Evolutionary conservation across 1,140 invertebrate species (phyloP).

Genomic region (Caenorhabditis latens): DNA sequence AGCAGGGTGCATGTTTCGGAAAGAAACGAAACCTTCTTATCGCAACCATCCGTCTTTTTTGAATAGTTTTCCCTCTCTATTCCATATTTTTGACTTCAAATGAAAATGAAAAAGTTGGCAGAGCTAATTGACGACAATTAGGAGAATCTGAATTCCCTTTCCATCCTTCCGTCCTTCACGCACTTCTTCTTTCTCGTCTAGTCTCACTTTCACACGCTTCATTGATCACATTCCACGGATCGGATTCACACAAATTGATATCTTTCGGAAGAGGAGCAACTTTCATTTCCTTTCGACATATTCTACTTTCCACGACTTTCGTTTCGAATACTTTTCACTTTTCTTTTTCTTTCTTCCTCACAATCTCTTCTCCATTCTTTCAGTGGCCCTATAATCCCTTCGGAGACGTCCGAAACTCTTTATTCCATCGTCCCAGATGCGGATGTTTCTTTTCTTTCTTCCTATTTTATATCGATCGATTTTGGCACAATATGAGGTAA

Average conservation of each 20-base stretch:
- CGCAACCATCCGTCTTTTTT: neutral
- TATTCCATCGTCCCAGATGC: conserved; percentile 2
- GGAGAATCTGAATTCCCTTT: neutral
- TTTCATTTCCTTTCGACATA: neutral
- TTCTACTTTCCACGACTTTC: neutral
- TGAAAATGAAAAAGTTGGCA: neutral
- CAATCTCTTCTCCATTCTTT: conserved; percentile 4
- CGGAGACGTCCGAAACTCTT: neutral
- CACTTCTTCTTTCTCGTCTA: neutral
- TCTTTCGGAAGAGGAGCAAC: conserved; percentile 19
- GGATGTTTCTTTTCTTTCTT: conserved; percentile 47
- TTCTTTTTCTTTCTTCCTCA: neutral
- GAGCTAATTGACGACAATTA: conserved; percentile 26
- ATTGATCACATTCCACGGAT: neutral
- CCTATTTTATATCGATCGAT: conserved; percentile 17
- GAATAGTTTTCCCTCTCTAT: neutral
- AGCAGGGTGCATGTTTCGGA: neutral
- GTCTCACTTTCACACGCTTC: conserved; percentile 11
- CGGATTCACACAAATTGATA: conserved; percentile 4
- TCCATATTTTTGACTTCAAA: neutral
- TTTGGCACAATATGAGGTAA: conserved; percentile 48
- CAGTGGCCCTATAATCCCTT: conserved; percentile 51
- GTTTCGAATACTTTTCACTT: neutral
- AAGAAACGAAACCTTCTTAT: conserved; percentile 27
- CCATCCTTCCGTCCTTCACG: neutral